Evolutionary conservation across 2,113 vertebrate species (phyloP).

Genomic region (Erpornis zantholeuca): DNA sequence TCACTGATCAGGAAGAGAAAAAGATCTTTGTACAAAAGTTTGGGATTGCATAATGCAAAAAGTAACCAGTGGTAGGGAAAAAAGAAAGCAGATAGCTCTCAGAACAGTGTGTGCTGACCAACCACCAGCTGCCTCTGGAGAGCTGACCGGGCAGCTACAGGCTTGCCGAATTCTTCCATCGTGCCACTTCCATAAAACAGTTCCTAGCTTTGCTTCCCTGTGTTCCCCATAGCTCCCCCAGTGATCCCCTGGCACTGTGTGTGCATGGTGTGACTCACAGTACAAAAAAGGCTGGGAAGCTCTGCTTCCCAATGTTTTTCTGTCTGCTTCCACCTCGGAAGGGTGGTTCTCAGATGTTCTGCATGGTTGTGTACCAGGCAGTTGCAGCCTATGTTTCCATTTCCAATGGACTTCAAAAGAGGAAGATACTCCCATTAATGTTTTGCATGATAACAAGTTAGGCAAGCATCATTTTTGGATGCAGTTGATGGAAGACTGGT

Average conservation of each 20-base stretch:
- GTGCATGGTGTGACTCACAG: background rate
- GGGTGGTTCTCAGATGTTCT: slow-evolving; percentile 3
- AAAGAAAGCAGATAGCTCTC: background rate
- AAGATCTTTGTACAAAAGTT: background rate
- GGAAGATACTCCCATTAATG: slow-evolving; percentile 44
- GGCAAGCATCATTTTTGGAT: slow-evolving; percentile 20
- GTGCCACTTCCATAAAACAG: background rate
- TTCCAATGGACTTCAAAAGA: slow-evolving; percentile 8
- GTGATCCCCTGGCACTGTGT: background rate
- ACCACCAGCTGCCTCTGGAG: background rate
- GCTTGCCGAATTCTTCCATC: background rate
- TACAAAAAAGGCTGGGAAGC: background rate
- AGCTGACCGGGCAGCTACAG: background rate
- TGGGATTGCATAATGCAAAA: background rate
- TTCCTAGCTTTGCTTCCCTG: background rate
- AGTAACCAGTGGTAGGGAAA: background rate
- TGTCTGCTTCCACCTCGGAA: background rate
- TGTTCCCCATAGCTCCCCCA: background rate
- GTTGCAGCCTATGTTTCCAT: background rate
- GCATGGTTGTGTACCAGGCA: background rate
- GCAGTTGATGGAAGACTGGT: slow-evolving; percentile 25
- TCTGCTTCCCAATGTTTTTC: background rate
- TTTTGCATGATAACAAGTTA: slow-evolving; percentile 59
- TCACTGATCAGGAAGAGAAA: background rate
- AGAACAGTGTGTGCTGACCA: background rate